These are phyloP conservation scores for Aplodontia rufa DNA, from an alignment of 2,113 vertebrate genomes.

Conservation along the genomic window DNA sequence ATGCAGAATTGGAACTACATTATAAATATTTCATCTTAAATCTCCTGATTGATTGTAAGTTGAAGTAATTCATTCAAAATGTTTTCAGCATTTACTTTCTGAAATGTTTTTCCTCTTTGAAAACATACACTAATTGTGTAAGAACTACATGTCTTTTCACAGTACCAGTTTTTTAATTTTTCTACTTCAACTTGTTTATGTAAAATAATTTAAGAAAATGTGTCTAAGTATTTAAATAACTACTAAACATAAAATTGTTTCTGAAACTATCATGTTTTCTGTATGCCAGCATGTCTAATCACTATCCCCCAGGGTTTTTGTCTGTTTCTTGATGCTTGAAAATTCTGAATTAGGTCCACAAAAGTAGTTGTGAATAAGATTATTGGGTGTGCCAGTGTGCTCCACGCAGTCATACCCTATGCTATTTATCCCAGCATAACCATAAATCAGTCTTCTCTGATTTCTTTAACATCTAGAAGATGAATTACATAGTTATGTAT, in stretches of 20 bases:
- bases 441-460: not conserved
- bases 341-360: not conserved
- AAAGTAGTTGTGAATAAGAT: no score
- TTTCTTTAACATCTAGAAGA: not conserved
- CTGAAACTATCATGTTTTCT: not conserved
- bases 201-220: not conserved
- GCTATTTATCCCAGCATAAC: not conserved
- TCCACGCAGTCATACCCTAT: not conserved
- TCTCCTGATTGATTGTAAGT: not conserved
- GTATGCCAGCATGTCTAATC: fast-evolving
- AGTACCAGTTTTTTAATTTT: not conserved
- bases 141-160: not conserved
- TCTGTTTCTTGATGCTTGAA: not conserved
- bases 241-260: not conserved
- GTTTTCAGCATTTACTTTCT: not conserved
- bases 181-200: not conserved
- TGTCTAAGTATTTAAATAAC: not conserved
- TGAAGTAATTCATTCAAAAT: not conserved
- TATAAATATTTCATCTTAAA: not conserved
- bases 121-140: not conserved
- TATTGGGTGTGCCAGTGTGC: fast-evolving
- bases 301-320: not conserved
- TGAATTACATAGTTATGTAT: not conserved
- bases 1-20: not conserved
- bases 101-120: not conserved